Base-by-base conservation (phyloP, 2,888 invertebrate species). In the Mythimna lalbum region DNA sequence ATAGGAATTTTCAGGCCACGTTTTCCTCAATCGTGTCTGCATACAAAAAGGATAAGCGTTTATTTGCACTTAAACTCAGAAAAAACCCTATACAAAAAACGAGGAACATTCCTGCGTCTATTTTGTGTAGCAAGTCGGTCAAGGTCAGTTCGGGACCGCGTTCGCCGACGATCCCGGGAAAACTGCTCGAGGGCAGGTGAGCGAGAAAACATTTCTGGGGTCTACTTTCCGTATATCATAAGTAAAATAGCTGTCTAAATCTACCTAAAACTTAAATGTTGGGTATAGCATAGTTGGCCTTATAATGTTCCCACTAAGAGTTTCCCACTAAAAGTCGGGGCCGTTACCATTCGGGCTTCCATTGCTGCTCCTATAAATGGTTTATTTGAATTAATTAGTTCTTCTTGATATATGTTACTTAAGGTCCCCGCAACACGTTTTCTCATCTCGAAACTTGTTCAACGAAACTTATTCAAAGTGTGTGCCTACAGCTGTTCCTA, bases 71-170 rank as follows among this genome's bases (percentile, higher is more conserved):
- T 33, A 31, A 60, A 65, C 36, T 43, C 55, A 49, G 43, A 63
- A 61, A 64, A 68, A 61, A 56, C 23, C 5, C n/a, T 56, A n/a
- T 31, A 21, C n/a, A 39, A 12, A 47, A 60, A 63, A 21, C 33
- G 27, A 7, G 14, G 27, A 36, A 31, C 36, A 43, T 61, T 7
- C 10, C 33, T 52, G 55, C 53, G 36, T 49, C 27, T 59, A 60
- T 76, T 77, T 63, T 60, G n/a, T 50, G 23, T 56, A 49, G 55
- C 19, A 77, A 66, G 5, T 77, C 63, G 78, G 76, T 72, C 76
- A 76, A 76, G 76, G 77, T 21, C 66, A 17, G 6, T 66, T 66
- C 10, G 53, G 55, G 43, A 36, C 23, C 31, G 21, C 17, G 39
- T 63, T 43, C 21, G 47, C 36, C 36, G 23, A 5, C 23, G 55